A percentile compares a stretch with the other conserved stretches of the same genome.
Evolutionary conservation across 2,888 invertebrate genomes (phyloP).

Genomic region (Aporophyla nigra): DNA sequence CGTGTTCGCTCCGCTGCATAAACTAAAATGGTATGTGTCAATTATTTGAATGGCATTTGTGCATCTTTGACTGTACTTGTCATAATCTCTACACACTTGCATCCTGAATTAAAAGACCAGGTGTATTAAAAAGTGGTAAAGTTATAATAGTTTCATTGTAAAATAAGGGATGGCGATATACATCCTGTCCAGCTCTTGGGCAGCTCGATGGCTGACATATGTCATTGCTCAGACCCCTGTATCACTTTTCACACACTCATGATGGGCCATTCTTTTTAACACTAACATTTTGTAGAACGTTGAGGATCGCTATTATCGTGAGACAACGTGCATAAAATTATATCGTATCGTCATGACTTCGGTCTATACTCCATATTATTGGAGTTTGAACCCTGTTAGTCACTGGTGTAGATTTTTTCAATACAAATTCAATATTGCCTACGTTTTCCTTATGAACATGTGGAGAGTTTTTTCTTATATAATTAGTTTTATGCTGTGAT

Average conservation of each 20-base stretch:
- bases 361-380: background rate
- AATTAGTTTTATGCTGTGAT: constrained; percentile 11
- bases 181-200: background rate
- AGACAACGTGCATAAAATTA: background rate
- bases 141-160: background rate
- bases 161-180: background rate
- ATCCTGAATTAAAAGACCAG: too few relatives aligned
- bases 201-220: background rate
- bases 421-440: background rate
- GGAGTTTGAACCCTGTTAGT: constrained; percentile 4
- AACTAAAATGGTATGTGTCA: too few relatives aligned
- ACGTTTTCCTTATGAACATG: background rate
- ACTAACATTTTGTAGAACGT: background rate
- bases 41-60: too few relatives aligned
- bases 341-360: constrained; percentile 1
- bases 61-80: too few relatives aligned
- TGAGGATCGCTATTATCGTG: background rate
- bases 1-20: too few relatives aligned
- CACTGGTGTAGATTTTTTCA: constrained; percentile 1
- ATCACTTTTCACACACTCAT: background rate
- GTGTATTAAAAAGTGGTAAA: too few relatives aligned
- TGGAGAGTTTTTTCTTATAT: background rate
- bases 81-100: too few relatives aligned
- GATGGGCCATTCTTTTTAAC: too few relatives aligned
- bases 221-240: background rate